Evolutionary conservation across 2,888 invertebrate genomes (phyloP).

Genomic region (Leuctra nigra): DNA sequence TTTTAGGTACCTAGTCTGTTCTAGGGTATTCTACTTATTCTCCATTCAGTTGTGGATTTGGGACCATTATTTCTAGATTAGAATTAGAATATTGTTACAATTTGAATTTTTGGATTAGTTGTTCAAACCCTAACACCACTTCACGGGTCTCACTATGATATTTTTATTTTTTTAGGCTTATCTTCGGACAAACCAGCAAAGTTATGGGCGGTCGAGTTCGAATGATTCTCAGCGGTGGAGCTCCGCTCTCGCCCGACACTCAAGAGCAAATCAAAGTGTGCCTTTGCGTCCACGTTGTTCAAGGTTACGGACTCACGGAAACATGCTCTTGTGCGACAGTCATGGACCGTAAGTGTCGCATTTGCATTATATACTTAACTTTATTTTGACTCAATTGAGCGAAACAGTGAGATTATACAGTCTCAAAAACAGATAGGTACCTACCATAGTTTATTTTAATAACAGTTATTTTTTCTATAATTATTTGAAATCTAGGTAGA

Average conservation of each 20-base stretch:
- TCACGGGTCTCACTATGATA: too few species aligned
- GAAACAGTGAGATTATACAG: too few species aligned
- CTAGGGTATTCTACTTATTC: neutral
- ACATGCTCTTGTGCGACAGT: constrained; percentile 90
- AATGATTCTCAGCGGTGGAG: constrained; percentile 87
- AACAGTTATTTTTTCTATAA: too few species aligned
- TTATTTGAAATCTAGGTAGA: too few species aligned
- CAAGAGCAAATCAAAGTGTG: constrained; percentile 90
- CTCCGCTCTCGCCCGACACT: constrained; percentile 91
- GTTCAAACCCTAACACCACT: neutral
- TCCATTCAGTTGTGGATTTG: neutral
- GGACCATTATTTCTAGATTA: too few species aligned
- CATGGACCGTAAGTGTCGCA: constrained; percentile 58
- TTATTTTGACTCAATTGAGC: constrained; percentile 2
- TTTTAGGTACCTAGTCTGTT: neutral
- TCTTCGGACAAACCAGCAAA: constrained; percentile 50
- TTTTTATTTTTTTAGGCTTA: constrained; percentile 38
- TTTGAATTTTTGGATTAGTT: too few species aligned
- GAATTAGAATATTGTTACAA: too few species aligned
- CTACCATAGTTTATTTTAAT: too few species aligned
- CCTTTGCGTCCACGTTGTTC: constrained; percentile 81
- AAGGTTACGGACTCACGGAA: constrained; percentile 97
- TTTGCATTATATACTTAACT: neutral
- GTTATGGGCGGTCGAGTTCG: constrained; percentile 86
- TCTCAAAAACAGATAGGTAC: too few species aligned